Evolutionary conservation across 2,113 vertebrate genomes (phyloP).

Genomic region (Thamnaconus septentrionalis): DNA sequence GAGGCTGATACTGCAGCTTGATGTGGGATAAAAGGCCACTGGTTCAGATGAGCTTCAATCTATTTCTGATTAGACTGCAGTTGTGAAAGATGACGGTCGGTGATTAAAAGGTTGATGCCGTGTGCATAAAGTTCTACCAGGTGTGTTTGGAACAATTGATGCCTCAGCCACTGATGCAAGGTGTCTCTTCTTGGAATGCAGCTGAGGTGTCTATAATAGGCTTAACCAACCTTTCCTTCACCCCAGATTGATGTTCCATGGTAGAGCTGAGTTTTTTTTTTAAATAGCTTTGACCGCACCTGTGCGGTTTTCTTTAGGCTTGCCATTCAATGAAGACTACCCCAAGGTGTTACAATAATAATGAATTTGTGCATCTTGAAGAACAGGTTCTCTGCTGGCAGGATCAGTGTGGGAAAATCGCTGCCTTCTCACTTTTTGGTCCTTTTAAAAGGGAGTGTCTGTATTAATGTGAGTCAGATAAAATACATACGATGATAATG

Average conservation of each 20-base stretch:
- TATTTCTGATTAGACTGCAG: conserved; percentile 47
- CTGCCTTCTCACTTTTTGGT: neutral
- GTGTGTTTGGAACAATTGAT: too few relatives aligned
- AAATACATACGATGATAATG: too few relatives aligned
- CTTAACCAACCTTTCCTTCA: too few relatives aligned
- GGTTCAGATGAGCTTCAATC: conserved; percentile 42
- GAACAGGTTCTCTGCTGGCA: conserved; percentile 29
- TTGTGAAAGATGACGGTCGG: too few relatives aligned
- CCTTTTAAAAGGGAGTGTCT: neutral
- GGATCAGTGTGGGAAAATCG: conserved; percentile 16
- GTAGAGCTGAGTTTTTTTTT: neutral
- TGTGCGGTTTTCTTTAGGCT: conserved; percentile 10
- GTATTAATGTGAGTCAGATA: conserved; percentile 4
- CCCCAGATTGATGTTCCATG: too few relatives aligned
- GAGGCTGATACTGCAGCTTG: conserved; percentile 14
- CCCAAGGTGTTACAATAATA: neutral
- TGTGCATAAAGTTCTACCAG: too few relatives aligned
- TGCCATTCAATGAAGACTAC: neutral
- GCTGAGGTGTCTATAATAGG: too few relatives aligned
- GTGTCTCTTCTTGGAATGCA: too few relatives aligned
- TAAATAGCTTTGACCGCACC: neutral
- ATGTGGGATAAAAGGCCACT: conserved; percentile 15
- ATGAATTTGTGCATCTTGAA: neutral
- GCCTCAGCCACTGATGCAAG: too few relatives aligned
- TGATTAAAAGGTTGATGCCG: too few relatives aligned